Evolutionary conservation across 1,140 invertebrate species (phyloP), one percentile per base, ranked within the genome.

Genomic region (Papilio xuthus): DNA sequence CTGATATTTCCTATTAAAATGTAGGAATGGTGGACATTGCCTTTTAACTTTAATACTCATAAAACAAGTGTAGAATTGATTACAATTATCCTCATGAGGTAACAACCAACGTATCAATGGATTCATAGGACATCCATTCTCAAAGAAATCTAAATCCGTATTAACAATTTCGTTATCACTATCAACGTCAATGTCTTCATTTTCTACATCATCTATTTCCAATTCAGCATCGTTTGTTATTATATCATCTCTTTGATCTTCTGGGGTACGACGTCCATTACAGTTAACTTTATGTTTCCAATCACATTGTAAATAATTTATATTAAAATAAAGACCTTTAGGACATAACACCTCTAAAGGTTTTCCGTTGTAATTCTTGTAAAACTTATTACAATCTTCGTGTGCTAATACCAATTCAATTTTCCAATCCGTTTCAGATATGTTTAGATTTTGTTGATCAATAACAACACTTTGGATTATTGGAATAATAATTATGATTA

Each of bases 331-430:
- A 1, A 96, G 86, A 2, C 91, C 93, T 10, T 80, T 70, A 3
- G 94, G 94, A 81, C 96, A 96, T 9, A 77, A 7, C 82, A 93
- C 91, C 10, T 92, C 83, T 20, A 94, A 87, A 1, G 94, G 89
- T 20, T 83, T 79, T 0, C 94, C 94, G 7, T 86, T 89, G 1
- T 93, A 87, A 81, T 96, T 96, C 23, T 94, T 91, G 83, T 95
- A 96, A 83, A 95, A 96, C 60, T 89, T 94, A 3, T 88, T 84
- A 82, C 96, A 96, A 79, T 95, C 93, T 2, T 94, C 90, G 81
- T 96, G 93, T 0, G 90, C 81, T 42, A 95, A 83, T 3, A 91
- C 76, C 44, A 82, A 44, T 60, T 91, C 89, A 20, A 89, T 86
- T n/a, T 77, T 76, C 88, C 87, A 90, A 74, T 91, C 78, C 0